Conservation (phyloP, 2,888 invertebrate genomes). For the Sepioteuthis lessoniana region DNA sequence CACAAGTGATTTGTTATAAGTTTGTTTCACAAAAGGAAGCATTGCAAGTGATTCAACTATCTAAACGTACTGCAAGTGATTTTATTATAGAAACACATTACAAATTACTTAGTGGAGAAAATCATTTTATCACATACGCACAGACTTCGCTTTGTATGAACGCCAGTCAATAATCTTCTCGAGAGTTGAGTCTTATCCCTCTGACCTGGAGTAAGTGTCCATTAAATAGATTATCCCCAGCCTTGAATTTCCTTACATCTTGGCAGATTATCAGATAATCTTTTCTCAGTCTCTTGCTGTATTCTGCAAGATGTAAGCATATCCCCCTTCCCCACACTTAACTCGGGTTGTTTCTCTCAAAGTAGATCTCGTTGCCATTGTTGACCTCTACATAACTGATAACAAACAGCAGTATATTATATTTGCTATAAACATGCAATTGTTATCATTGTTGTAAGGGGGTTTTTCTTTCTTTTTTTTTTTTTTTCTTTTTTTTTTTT, state of each 20-base stretch:
- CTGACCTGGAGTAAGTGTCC: slow-evolving; percentile 19
- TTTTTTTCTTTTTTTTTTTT: too few species aligned
- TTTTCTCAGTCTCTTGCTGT: background rate
- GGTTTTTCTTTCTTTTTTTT: too few species aligned
- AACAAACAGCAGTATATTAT: too few species aligned
- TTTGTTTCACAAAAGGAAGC: background rate
- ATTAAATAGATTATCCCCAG: slow-evolving; percentile 33
- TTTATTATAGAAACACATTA: slow-evolving; percentile 16
- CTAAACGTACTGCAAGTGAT: background rate
- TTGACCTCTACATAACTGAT: background rate
- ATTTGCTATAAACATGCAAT: too few species aligned
- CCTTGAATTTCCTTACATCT: background rate
- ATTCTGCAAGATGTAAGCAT: background rate
- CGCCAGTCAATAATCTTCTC: background rate
- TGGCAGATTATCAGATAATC: background rate
- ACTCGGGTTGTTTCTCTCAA: background rate
- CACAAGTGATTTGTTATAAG: background rate
- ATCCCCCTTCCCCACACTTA: background rate
- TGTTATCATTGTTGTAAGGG: too few species aligned
- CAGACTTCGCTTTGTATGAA: background rate
- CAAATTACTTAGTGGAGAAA: slow-evolving; percentile 33
- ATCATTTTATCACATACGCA: background rate
- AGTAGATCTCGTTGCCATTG: background rate
- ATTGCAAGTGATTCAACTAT: background rate
- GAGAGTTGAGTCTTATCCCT: background rate